Base-by-base conservation (phyloP, 53 echinoderm and acorn worm species). In the Mesocentrotus franciscanus region DNA sequence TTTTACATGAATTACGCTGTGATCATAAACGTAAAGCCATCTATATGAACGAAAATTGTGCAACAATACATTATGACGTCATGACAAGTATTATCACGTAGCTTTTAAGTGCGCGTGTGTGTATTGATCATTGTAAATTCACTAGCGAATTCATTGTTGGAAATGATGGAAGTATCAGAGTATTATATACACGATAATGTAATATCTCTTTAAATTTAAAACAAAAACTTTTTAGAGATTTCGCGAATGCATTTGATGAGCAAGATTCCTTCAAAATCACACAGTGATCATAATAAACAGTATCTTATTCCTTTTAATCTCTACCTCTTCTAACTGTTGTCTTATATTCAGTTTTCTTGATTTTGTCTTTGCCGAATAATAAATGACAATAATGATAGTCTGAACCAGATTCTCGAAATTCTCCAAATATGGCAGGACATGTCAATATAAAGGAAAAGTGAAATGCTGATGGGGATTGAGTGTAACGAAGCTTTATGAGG, bases 251-350 rank as follows among this genome's bases (percentile, higher is more conserved):
- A 57, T 57, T 29, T 29, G 15, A 0, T 27, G 58, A 15, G 84
- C 84, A 87, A 87, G 87, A 87, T 87, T 58, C 11, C 29, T 87
- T 87, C 56, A 29, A 10, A 26, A 87, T 87, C 87, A 87, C 87
- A 87, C 18, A 87, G 87, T 87, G 87, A 87, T 87, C 87, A 87
- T 87, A 87, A 87, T 87, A n/a, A 29, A 49, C 6, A 75, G 56
- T 55, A 27, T 33, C n/a, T 34, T 30, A 8, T 30, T 14, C 75
- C 75, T 11, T 5, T n/a, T 10, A 56, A 57, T 87, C 87, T 87
- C 58, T 42, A 49, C 84, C 84, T 49, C 84, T 18, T 42, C 42
- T 81, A 2, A 66, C 22, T 22, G 66, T 66, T 66, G 22, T 66
- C 17, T 22, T 13, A 14, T 18, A 66, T 18, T 66, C 22, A 66